Conservation (phyloP, 2,888 invertebrate genomes). For the Dastarcus helophoroides region DNA sequence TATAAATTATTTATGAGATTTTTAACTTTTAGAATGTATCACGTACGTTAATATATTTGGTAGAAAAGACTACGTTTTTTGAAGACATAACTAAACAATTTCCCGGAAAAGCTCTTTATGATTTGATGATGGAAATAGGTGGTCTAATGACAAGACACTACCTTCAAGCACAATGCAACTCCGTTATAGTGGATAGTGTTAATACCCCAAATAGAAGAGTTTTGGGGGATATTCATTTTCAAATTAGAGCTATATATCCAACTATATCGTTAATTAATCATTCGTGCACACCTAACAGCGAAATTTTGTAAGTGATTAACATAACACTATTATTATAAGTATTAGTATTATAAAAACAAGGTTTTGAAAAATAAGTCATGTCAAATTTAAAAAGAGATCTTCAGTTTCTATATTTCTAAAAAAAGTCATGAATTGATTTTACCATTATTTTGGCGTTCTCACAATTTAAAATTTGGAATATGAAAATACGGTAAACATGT, state of each 20-base stretch:
- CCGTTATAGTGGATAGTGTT: constrained; percentile 15
- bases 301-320: constrained; percentile 18
- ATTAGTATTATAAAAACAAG: not conserved
- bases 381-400: not conserved
- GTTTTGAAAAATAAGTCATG: too few relatives aligned
- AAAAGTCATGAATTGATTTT: not conserved
- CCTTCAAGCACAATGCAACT: constrained; percentile 20
- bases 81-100: not conserved
- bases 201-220: constrained; percentile 14
- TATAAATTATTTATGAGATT: not conserved
- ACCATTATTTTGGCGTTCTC: not conserved
- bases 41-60: not conserved
- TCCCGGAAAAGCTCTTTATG: constrained; percentile 1
- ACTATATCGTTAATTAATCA: constrained; percentile 19
- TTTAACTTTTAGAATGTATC: not conserved
- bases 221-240: constrained; percentile 14
- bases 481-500: too few relatives aligned
- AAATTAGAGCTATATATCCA: constrained; percentile 20
- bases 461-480: not conserved
- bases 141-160: constrained; percentile 16
- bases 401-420: constrained; percentile 2
- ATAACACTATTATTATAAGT: not conserved
- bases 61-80: not conserved
- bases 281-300: constrained; percentile 20
- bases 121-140: not conserved